A percentile compares a stretch with the other conserved stretches of the same genome.
Evolutionary conservation across 2,113 vertebrate species (phyloP).

Genomic region (Martes martes): DNA sequence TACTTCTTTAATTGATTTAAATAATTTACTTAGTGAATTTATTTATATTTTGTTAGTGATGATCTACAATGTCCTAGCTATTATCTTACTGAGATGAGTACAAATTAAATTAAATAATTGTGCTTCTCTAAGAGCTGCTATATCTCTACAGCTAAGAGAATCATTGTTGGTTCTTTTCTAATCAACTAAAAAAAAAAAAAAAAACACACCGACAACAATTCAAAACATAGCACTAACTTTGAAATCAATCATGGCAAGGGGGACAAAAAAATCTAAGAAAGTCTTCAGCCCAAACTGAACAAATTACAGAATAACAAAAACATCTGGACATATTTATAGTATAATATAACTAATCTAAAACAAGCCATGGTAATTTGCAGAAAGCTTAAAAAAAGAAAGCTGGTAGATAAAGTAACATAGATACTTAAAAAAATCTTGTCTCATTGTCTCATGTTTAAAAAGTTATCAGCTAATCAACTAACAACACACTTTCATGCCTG

Average conservation of each 20-base stretch:
- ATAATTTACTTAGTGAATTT: constrained; percentile 65
- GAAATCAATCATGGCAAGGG: constrained; percentile 80
- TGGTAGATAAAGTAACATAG: constrained; percentile 66
- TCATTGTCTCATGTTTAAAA: constrained; percentile 62
- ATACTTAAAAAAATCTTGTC: constrained; percentile 46
- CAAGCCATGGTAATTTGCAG: constrained; percentile 82
- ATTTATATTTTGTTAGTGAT: constrained; percentile 63
- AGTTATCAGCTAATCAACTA: constrained; percentile 51
- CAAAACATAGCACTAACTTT: constrained; percentile 75
- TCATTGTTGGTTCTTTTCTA: constrained; percentile 51
- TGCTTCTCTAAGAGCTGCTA: constrained; percentile 62
- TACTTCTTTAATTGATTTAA: constrained; percentile 75
- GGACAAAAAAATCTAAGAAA: constrained; percentile 62
- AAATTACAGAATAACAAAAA: constrained; percentile 85
- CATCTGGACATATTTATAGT: constrained; percentile 86
- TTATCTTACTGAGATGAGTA: constrained; percentile 64
- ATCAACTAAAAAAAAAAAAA: constrained; percentile 62
- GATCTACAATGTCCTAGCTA: constrained; percentile 63
- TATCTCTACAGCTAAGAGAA: constrained; percentile 65
- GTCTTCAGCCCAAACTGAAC: constrained; percentile 82
- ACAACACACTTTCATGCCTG: constrained; percentile 58
- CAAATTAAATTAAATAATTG: constrained; percentile 71
- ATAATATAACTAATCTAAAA: constrained; percentile 85
- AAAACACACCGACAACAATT: constrained; percentile 9
- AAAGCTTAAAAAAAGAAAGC: constrained; percentile 73